These are phyloP conservation scores for Cyprinodon brontotheroides DNA, from an alignment of 2,113 vertebrate species.

Conservation along the genomic window DNA sequence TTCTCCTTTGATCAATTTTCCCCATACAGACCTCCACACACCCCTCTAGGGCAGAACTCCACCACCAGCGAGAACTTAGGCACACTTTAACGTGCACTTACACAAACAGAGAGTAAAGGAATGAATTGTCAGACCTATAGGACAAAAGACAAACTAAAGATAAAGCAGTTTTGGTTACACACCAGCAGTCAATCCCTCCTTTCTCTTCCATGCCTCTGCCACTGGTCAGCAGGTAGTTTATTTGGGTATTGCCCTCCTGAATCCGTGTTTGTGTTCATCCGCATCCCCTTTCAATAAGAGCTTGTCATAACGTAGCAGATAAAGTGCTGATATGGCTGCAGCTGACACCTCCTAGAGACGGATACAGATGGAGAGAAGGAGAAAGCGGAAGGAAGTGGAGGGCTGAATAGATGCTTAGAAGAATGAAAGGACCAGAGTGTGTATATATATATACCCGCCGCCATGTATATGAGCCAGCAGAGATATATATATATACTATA, in stretches of 20 bases:
- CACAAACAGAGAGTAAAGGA: slow-evolving; percentile 19
- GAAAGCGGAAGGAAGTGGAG: slow-evolving; percentile 21
- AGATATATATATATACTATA: slow-evolving; percentile 61
- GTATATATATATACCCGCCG: slow-evolving; percentile 52
- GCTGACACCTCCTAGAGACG: slow-evolving; percentile 48
- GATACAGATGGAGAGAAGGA: slow-evolving; percentile 40
- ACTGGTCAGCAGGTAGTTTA: slow-evolving; percentile 31
- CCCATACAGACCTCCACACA: slow-evolving; percentile 45
- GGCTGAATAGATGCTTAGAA: slow-evolving; percentile 39
- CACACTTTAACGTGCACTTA: slow-evolving; percentile 14
- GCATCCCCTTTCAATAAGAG: slow-evolving; percentile 24
- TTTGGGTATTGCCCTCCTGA: slow-evolving; percentile 14
- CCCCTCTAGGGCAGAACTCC: slow-evolving; percentile 31
- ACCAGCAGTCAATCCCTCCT: slow-evolving; percentile 7
- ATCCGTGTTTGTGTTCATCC: neutral
- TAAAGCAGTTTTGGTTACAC: slow-evolving; percentile 17
- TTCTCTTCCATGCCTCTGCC: slow-evolving; percentile 31
- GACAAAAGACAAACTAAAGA: slow-evolving; percentile 23
- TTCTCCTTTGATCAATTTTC: slow-evolving; percentile 52
- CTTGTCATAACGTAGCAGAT: slow-evolving; percentile 58
- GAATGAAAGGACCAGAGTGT: slow-evolving; percentile 39
- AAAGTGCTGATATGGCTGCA: slow-evolving; percentile 70
- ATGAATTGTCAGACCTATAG: slow-evolving; percentile 5
- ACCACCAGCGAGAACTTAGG: slow-evolving; percentile 19
- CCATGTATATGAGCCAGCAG: too few relatives aligned